Evolutionary conservation across 2,888 invertebrate species (phyloP).

Genomic region (Oxycera nigricornis): DNA sequence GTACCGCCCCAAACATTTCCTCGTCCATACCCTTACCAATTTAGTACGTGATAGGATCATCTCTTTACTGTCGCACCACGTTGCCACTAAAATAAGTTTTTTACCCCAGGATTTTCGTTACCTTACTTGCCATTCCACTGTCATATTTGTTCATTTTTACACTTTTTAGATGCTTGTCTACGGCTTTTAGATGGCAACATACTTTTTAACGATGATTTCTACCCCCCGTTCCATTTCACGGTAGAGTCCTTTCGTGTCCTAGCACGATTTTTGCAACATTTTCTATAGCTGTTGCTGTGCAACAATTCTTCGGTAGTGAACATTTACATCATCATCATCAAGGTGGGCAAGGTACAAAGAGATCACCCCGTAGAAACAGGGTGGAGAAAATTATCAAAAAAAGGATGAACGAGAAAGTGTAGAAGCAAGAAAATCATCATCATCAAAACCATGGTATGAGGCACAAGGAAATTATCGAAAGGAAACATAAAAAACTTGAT

Average conservation of each 20-base stretch:
- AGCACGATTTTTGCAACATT: not conserved
- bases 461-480: too few species aligned
- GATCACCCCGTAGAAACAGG: not conserved
- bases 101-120: not conserved
- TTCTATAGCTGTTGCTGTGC: not conserved
- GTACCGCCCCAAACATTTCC: too few species aligned
- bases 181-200: not conserved
- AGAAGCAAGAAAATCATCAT: too few species aligned
- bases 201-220: not conserved
- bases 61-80: too few species aligned
- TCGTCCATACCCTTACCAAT: too few species aligned
- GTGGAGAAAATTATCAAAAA: not conserved
- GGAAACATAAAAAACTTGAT: not conserved
- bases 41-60: too few species aligned
- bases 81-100: too few species aligned
- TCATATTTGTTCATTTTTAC: constrained; percentile 3
- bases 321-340: too few species aligned
- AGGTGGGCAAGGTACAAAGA: not conserved
- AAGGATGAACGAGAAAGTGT: too few species aligned
- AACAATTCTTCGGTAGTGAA: constrained; percentile 10
- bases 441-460: too few species aligned
- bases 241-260: not conserved
- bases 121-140: not conserved
- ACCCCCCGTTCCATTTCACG: not conserved
- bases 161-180: not conserved